Evolutionary conservation across 1,140 invertebrate genomes (phyloP).

Genomic region (Meloidogyne floridensis): DNA sequence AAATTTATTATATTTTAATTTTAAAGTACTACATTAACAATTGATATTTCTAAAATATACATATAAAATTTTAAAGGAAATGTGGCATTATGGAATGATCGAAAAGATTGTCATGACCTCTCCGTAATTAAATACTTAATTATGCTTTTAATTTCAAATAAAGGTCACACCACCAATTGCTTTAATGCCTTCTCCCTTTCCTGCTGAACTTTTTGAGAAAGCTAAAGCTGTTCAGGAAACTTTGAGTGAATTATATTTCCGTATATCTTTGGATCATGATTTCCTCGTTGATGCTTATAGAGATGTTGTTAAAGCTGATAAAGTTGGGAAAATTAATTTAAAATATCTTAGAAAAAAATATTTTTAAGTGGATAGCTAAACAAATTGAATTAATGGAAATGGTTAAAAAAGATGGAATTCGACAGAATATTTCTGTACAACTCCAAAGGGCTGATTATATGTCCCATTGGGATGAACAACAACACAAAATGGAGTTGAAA

Average conservation of each 20-base stretch:
- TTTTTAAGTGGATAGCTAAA: slow-evolving; percentile 29
- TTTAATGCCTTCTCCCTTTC: slow-evolving; percentile 60
- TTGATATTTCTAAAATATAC: background rate
- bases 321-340: slow-evolving; percentile 41
- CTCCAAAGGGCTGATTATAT: slow-evolving; percentile 65
- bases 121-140: background rate
- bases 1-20: background rate
- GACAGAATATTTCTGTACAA: slow-evolving; percentile 45
- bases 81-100: background rate
- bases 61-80: background rate
- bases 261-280: slow-evolving; percentile 59
- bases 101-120: background rate
- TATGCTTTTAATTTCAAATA: background rate
- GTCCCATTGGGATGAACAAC: slow-evolving; percentile 34
- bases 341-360: background rate
- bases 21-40: background rate
- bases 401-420: slow-evolving; percentile 47
- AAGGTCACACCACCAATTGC: slow-evolving; percentile 47
- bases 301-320: slow-evolving; percentile 59
- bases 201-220: slow-evolving; percentile 54
- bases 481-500: slow-evolving; percentile 42
- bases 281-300: slow-evolving; percentile 57
- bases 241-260: slow-evolving; percentile 58
- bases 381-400: slow-evolving; percentile 54
- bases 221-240: slow-evolving; percentile 56